Evolutionary conservation across 2,888 invertebrate genomes (phyloP).

Genomic region (Hemistola chrysoprasaria): DNA sequence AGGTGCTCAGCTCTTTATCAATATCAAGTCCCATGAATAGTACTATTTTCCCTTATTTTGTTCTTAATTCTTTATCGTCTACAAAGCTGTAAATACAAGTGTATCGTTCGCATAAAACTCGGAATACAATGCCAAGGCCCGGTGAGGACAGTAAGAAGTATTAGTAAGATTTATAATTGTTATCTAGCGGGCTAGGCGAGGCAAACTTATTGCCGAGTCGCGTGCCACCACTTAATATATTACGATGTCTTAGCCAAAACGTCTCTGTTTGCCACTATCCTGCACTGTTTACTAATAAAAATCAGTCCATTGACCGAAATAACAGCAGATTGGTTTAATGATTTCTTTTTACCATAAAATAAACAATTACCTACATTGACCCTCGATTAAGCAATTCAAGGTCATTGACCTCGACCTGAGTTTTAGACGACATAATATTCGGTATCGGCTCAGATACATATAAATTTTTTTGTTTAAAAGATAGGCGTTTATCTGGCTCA

Average conservation of each 20-base stretch:
- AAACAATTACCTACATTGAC: too few relatives aligned
- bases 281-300: slow-evolving; percentile 66
- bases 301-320: slow-evolving; percentile 36
- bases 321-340: slow-evolving; percentile 12
- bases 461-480: too few relatives aligned
- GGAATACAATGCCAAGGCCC: slow-evolving; percentile 36
- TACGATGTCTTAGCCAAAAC: slow-evolving; percentile 66
- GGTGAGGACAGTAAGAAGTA: slow-evolving; percentile 71
- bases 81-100: slow-evolving; percentile 9
- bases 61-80: too few relatives aligned
- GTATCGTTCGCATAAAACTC: slow-evolving; percentile 16
- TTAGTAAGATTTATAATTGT: slow-evolving; percentile 76
- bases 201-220: slow-evolving; percentile 69
- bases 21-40: too few relatives aligned
- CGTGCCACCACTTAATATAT: slow-evolving; percentile 74
- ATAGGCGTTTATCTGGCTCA: too few relatives aligned
- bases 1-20: too few relatives aligned
- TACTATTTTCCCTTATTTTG: too few relatives aligned
- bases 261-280: slow-evolving; percentile 66
- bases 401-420: too few relatives aligned
- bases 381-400: too few relatives aligned
- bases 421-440: too few relatives aligned
- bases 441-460: too few relatives aligned
- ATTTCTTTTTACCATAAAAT: slow-evolving; percentile 21
- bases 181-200: slow-evolving; percentile 69